Base-by-base conservation (phyloP, 2,888 invertebrate genomes). In the Sturmia bella region DNA sequence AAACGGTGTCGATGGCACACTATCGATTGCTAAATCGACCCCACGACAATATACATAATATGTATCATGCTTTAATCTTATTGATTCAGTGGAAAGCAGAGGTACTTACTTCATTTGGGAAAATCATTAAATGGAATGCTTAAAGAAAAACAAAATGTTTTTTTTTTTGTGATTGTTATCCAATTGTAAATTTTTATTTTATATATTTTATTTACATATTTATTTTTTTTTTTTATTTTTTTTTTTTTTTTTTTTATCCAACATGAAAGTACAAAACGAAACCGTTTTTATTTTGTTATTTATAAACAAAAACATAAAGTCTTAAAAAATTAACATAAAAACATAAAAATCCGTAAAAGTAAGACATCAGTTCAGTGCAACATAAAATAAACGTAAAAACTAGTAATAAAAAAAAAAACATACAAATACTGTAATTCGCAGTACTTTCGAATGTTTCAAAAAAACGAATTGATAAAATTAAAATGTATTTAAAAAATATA, bases 151-250 rank as follows among this genome's bases (percentile, higher is more conserved):
- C 1, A 63, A n/a, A 45, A 15, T 56, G 13, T 1, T 21, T 54
- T 57, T 57, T 75, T 48, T 61, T 61, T 61, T 69, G 32, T 32
- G 61, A 45, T 61, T 59, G 69, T 83, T 63, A 80, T 75, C 80
- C 77, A 78, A 75, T 78, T 80, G 75, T 63, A 80, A 80, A 75
- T 66, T 66, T 78, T 74, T 77, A 76, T 73, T 83, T 74, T 72
- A 63, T 59, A 43, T 64, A 37, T 66, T 70, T 70, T 70, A 48
- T 66, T 15, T 54, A 21, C 68, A 70, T 7, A 24, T 66, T 39
- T 63, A 57, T 41, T 68, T 41, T 39, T 56, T 24, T 32, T 37
- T 59, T 24, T 61, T 41, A 50, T 54, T 59, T 69, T 66, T 70
- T 32, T 66, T 57, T 43, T 61, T 37, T 45, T 41, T 59, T 75